Conservation (phyloP, 2,113 vertebrate species). For the Muscicapa adusta region DNA sequence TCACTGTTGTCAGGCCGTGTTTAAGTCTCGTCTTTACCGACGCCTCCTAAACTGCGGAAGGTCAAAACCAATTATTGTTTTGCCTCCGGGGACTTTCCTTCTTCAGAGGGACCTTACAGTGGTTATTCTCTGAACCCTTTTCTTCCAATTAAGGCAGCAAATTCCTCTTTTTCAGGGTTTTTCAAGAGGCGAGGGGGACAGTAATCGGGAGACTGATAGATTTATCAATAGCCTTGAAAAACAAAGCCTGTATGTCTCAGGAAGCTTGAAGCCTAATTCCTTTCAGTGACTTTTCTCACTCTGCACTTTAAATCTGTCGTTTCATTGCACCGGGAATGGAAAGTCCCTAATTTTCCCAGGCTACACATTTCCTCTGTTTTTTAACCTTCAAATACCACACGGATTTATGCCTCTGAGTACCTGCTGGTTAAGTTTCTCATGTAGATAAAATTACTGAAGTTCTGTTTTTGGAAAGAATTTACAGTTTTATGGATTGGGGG, state of each 20-base stretch:
- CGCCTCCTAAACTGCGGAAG: conserved; percentile 60
- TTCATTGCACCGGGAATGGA: conserved; percentile 62
- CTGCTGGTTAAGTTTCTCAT: neutral
- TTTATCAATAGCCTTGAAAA: conserved; percentile 61
- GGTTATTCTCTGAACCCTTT: conserved; percentile 33
- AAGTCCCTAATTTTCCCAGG: conserved; percentile 71
- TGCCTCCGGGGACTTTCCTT: conserved; percentile 64
- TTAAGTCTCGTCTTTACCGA: conserved; percentile 52
- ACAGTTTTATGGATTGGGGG: neutral
- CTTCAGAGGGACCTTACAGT: conserved; percentile 44
- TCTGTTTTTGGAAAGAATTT: neutral
- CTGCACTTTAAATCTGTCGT: conserved; percentile 63
- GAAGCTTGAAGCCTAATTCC: conserved; percentile 50
- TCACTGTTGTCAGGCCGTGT: conserved; percentile 60
- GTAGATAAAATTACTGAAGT: neutral
- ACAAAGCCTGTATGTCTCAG: conserved; percentile 51
- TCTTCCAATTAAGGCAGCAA: conserved; percentile 38
- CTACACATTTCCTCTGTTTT: conserved; percentile 41
- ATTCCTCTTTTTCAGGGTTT: neutral
- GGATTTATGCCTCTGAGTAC: conserved; percentile 3
- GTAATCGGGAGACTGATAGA: neutral
- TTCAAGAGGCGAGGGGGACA: neutral
- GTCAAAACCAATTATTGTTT: conserved; percentile 69
- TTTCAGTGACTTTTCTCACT: conserved; percentile 66
- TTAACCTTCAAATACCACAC: conserved; percentile 38